phyloP scores from a whole-genome alignment of 2,888 invertebrate genomes.

The Cerastis rubricosa region DNA sequence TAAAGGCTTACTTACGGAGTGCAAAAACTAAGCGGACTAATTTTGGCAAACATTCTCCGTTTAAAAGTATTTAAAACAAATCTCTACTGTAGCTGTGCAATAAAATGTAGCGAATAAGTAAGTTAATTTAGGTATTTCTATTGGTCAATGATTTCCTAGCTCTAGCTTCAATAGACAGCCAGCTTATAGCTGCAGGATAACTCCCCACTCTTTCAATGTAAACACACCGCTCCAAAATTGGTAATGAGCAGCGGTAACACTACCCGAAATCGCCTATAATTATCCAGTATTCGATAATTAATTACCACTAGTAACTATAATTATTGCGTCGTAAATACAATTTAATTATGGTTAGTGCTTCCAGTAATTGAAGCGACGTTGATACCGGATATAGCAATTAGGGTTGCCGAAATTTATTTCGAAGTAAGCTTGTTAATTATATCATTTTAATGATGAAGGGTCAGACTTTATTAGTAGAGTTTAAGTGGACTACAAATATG shows the following conservation, averaged over 20 bases:
- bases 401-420: not conserved
- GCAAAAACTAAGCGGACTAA: no score
- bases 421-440: slow-evolving; percentile 2
- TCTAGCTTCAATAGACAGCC: not conserved
- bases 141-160: not conserved
- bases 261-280: not conserved
- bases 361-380: slow-evolving; percentile 14
- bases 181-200: slow-evolving; percentile 3
- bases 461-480: not conserved
- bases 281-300: slow-evolving; percentile 13
- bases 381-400: slow-evolving; percentile 53
- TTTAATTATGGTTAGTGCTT: slow-evolving; percentile 11
- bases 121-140: rapidly evolving
- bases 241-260: slow-evolving; percentile 3
- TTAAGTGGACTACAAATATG: not conserved
- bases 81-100: not conserved
- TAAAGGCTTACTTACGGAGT: not conserved
- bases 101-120: not conserved
- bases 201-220: not conserved
- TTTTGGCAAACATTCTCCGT: not conserved
- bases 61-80: not conserved
- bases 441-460: slow-evolving; percentile 15
- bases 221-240: not conserved
- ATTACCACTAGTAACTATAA: slow-evolving; percentile 12
- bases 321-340: slow-evolving; percentile 36